Evolutionary conservation across 2,888 invertebrate species (phyloP).

Genomic region (Seira sanloemensis): DNA sequence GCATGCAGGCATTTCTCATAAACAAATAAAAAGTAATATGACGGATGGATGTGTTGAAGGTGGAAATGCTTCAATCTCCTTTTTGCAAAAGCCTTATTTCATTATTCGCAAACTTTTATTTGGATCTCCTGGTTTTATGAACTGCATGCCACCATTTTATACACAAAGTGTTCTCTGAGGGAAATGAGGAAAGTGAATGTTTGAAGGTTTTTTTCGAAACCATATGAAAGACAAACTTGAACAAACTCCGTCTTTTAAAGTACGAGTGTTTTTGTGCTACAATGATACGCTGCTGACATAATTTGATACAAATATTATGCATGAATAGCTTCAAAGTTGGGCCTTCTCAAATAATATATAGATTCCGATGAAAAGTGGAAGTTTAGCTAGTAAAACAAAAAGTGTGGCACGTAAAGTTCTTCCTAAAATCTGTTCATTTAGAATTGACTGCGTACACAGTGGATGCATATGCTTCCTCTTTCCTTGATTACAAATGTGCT

Average conservation of each 20-base stretch:
- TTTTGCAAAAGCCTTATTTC: not conserved
- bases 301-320: not conserved
- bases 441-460: too few species aligned
- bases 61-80: not conserved
- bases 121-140: not conserved
- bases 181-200: conserved; percentile 7
- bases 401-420: too few species aligned
- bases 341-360: not conserved
- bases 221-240: conserved; percentile 3
- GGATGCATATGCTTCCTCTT: too few species aligned
- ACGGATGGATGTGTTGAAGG: conserved; percentile 9
- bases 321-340: too few species aligned
- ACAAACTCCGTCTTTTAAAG: conserved; percentile 1
- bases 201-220: not conserved
- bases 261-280: conserved; percentile 5
- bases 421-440: too few species aligned
- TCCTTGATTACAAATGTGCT: too few species aligned
- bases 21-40: not conserved
- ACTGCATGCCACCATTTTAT: not conserved
- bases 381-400: not conserved
- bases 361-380: not conserved
- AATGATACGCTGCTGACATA: not conserved
- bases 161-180: not conserved
- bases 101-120: conserved; percentile 6
- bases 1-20: not conserved